Evolutionary conservation across 2,113 vertebrate genomes (phyloP).

Genomic region (Lanius ludovicianus): DNA sequence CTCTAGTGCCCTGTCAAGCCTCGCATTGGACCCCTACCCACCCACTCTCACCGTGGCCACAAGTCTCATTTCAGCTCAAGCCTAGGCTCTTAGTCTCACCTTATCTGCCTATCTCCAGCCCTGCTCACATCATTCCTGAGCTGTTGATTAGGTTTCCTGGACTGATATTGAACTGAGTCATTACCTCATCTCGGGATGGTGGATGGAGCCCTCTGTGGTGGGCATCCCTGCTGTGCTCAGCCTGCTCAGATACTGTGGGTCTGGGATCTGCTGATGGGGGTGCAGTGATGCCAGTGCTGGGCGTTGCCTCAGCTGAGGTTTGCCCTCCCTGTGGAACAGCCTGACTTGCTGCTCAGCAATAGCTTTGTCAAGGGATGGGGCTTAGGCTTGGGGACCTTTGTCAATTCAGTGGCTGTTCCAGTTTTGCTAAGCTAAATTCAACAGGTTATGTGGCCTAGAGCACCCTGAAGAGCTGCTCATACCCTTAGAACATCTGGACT

Average conservation of each 20-base stretch:
- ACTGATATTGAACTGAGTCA: neutral
- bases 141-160: neutral
- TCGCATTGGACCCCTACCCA: fast-evolving
- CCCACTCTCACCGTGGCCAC: neutral
- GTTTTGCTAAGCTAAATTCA: neutral
- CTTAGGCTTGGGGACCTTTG: neutral
- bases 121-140: neutral
- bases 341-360: neutral
- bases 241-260: neutral
- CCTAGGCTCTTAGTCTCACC: neutral
- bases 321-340: neutral
- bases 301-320: neutral
- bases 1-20: neutral
- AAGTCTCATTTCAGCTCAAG: neutral
- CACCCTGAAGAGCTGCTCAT: neutral
- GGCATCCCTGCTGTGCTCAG: neutral
- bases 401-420: neutral
- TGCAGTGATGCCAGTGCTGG: neutral
- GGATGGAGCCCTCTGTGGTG: neutral
- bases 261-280: neutral
- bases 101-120: neutral
- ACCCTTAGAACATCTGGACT: neutral
- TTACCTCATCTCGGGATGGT: neutral
- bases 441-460: neutral
- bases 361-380: neutral